Evolutionary conservation across 2,888 invertebrate genomes (phyloP).

Genomic region (Drosophila atripex): DNA sequence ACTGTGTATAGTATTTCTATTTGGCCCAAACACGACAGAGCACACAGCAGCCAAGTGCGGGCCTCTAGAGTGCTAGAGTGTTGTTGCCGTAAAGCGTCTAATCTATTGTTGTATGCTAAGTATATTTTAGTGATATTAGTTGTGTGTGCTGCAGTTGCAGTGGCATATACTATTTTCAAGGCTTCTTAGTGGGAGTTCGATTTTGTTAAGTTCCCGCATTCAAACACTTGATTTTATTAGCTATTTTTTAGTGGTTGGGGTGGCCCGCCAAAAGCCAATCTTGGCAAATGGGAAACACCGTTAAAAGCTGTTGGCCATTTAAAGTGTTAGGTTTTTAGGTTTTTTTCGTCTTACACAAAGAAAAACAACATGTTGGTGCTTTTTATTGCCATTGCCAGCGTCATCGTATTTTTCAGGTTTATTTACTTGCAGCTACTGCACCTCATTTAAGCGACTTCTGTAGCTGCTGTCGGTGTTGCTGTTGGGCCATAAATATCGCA

Average conservation of each 20-base stretch:
- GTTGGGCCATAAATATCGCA: constrained; percentile 58
- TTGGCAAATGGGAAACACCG: constrained; percentile 23
- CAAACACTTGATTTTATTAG: constrained; percentile 1
- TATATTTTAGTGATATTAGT: constrained; percentile 56
- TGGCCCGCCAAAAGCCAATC: background rate
- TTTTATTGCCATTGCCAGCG: constrained; percentile 31
- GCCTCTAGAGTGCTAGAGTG: constrained; percentile 11
- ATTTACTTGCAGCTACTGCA: constrained; percentile 75
- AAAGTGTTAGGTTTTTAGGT: constrained; percentile 23
- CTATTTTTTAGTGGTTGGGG: constrained; percentile 12
- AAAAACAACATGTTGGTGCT: constrained; percentile 31
- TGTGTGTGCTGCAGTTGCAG: constrained; percentile 10
- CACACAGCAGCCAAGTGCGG: too few relatives aligned
- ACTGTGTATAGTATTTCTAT: constrained; percentile 5
- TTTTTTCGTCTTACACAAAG: background rate
- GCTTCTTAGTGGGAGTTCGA: constrained; percentile 41
- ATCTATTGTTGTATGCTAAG: constrained; percentile 63
- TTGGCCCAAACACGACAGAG: constrained; percentile 3
- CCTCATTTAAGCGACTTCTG: constrained; percentile 45
- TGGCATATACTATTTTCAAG: constrained; percentile 9
- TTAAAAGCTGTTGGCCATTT: constrained; percentile 9
- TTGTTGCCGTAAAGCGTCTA: constrained; percentile 57
- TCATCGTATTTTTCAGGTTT: constrained; percentile 41
- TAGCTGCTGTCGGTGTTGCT: constrained; percentile 4
- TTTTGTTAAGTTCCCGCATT: constrained; percentile 22